Percentiles rank a stretch among this genome's conserved stretches.
Evolutionary conservation across 2,797 vertebrate genomes (phyloP).

Genomic region (Myotis vivesi): DNA sequence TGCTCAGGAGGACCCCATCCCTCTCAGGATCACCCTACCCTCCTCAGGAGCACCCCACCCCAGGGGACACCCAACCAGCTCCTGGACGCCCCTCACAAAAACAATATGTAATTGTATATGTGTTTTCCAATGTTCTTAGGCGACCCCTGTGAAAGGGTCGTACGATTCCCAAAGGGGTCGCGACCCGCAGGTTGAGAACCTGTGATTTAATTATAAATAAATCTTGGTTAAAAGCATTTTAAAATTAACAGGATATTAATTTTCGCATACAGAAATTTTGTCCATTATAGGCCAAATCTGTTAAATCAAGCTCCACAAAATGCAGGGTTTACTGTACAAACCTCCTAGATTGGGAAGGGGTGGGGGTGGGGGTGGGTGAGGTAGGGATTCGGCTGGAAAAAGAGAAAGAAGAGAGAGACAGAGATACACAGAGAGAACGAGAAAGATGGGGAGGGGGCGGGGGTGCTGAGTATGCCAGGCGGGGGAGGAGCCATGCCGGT

Average conservation of each 20-base stretch:
- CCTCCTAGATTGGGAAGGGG: background rate
- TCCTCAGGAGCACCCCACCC: too few relatives aligned
- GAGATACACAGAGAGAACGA: background rate
- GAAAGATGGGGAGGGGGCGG: background rate
- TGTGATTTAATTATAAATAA: background rate
- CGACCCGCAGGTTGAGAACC: too few relatives aligned
- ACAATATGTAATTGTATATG: too few relatives aligned
- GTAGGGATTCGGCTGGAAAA: background rate
- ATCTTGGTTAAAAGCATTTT: background rate
- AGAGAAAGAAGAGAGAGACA: background rate
- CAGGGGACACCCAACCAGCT: too few relatives aligned
- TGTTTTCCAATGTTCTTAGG: too few relatives aligned
- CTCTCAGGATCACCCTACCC: too few relatives aligned
- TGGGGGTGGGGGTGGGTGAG: background rate
- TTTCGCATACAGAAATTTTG: background rate
- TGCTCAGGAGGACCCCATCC: too few relatives aligned
- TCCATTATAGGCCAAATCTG: background rate
- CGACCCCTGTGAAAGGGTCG: too few relatives aligned
- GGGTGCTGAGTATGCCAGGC: background rate
- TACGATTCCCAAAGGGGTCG: too few relatives aligned
- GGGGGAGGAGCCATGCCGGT: background rate
- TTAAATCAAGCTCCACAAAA: background rate
- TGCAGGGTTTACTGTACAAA: background rate
- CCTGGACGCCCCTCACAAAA: too few relatives aligned
- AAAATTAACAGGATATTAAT: background rate